Conservation (phyloP, 1,140 invertebrate species). For the Drosophila novamexicana region DNA sequence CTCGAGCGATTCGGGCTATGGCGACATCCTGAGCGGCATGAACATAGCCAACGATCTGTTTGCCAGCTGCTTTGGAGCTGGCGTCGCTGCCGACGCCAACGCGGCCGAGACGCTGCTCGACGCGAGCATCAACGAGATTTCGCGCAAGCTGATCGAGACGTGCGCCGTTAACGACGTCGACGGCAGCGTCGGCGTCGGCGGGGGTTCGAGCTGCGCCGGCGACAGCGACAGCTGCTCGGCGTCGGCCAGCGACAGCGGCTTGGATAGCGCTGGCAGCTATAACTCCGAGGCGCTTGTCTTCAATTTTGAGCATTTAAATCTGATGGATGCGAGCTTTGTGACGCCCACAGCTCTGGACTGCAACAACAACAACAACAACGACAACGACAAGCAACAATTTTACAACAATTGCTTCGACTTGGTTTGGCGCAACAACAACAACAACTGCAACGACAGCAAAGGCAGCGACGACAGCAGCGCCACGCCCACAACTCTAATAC, state of each 20-base stretch:
- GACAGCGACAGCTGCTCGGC: conserved; percentile 52
- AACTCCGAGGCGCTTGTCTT: conserved; percentile 76
- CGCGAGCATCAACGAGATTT: conserved; percentile 82
- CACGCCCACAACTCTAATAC: conserved; percentile 73
- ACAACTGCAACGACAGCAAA: conserved; percentile 43
- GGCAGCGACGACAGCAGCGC: conserved; percentile 50
- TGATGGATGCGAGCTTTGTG: conserved; percentile 60
- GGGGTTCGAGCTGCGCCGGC: background rate
- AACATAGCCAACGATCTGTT: conserved; percentile 80
- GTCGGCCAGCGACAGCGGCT: conserved; percentile 70
- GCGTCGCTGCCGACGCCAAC: conserved; percentile 4
- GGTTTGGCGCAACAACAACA: conserved; percentile 62
- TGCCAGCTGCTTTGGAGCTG: conserved; percentile 55
- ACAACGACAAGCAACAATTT: conserved; percentile 61
- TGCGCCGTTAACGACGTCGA: conserved; percentile 45
- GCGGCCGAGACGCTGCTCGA: conserved; percentile 70
- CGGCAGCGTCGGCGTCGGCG: no score
- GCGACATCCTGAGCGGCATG: conserved; percentile 81
- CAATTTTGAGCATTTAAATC: conserved; percentile 82
- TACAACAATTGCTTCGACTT: conserved; percentile 78
- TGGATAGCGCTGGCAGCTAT: conserved; percentile 78
- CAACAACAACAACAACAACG: conserved; percentile 59
- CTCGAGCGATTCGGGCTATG: conserved; percentile 75
- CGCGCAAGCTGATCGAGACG: conserved; percentile 79
- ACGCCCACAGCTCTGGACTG: conserved; percentile 73